A percentile compares a stretch with the other conserved stretches of the same genome.
These are phyloP conservation scores for Megaleporinus macrocephalus DNA, from an alignment of 2,113 vertebrate genomes.

Conservation along the genomic window DNA sequence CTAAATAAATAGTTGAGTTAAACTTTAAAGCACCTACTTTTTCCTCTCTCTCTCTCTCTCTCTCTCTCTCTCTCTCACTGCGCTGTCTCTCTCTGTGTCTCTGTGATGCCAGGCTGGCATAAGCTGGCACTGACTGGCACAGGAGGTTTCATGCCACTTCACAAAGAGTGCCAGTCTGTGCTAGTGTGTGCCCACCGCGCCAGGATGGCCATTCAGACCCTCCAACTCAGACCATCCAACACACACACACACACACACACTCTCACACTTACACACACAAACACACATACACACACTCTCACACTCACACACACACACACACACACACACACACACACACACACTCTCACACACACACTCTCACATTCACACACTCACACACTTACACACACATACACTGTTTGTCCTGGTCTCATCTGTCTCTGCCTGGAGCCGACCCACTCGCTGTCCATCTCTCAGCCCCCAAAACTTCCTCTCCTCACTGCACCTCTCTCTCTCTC, in stretches of 20 bases:
- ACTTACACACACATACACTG: not conserved
- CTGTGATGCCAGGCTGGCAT: not conserved
- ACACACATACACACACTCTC: slow-evolving; percentile 9
- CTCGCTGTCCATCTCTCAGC: not conserved
- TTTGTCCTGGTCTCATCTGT: slow-evolving; percentile 42
- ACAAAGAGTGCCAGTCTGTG: slow-evolving; percentile 30
- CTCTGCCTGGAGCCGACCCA: slow-evolving; percentile 28
- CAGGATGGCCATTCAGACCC: slow-evolving; percentile 37
- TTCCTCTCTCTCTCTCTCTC: too few species aligned
- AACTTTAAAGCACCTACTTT: not conserved
- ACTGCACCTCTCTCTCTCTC: not conserved
- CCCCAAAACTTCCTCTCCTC: not conserved
- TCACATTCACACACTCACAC: not conserved
- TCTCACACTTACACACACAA: too few species aligned
- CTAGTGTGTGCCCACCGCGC: slow-evolving; percentile 20
- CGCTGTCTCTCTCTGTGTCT: not conserved
- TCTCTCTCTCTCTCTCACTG: not conserved
- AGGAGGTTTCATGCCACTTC: slow-evolving; percentile 30
- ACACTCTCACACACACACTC: too few species aligned
- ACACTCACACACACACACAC: slow-evolving; percentile 6
- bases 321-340: not conserved
- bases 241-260: not conserved
- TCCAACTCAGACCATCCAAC: slow-evolving; percentile 24
- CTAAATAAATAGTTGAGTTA: too few species aligned
- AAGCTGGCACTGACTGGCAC: slow-evolving; percentile 24